Evolutionary conservation across 2,113 vertebrate genomes (phyloP).

Genomic region (Typhlomys cinereus): DNA sequence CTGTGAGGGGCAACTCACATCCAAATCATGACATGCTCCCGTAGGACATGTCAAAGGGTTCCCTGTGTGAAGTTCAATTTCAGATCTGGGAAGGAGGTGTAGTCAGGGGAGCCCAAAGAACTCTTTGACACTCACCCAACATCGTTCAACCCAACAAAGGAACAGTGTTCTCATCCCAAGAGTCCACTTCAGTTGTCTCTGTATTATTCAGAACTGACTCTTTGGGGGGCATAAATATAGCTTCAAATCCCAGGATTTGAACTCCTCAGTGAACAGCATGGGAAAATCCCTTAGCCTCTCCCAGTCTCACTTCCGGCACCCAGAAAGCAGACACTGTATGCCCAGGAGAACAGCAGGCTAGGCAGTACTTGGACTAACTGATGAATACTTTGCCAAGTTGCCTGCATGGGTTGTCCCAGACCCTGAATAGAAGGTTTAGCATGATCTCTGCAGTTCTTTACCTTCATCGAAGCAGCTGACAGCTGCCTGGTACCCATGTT

Average conservation of each 20-base stretch:
- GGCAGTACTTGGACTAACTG: neutral
- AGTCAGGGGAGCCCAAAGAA: neutral
- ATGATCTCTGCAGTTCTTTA: fast-evolving
- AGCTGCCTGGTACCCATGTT: neutral
- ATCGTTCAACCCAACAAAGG: neutral
- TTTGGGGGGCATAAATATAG: neutral
- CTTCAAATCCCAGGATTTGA: neutral
- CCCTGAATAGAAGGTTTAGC: neutral
- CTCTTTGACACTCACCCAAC: neutral
- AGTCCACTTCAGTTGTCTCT: neutral
- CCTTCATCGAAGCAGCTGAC: neutral
- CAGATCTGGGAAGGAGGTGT: neutral
- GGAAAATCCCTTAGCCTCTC: neutral
- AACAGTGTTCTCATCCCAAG: neutral
- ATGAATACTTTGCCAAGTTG: fast-evolving
- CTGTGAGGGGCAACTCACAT: no score
- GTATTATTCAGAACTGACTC: neutral
- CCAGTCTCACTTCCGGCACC: neutral
- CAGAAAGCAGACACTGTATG: neutral
- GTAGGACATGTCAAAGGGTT: neutral
- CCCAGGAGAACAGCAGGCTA: fast-evolving
- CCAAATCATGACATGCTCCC: no score
- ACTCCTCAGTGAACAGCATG: neutral
- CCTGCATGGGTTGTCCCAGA: fast-evolving
- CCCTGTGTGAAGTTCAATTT: neutral